phyloP scores from a whole-genome alignment of 2,888 invertebrate species.

The Carcina quercana region DNA sequence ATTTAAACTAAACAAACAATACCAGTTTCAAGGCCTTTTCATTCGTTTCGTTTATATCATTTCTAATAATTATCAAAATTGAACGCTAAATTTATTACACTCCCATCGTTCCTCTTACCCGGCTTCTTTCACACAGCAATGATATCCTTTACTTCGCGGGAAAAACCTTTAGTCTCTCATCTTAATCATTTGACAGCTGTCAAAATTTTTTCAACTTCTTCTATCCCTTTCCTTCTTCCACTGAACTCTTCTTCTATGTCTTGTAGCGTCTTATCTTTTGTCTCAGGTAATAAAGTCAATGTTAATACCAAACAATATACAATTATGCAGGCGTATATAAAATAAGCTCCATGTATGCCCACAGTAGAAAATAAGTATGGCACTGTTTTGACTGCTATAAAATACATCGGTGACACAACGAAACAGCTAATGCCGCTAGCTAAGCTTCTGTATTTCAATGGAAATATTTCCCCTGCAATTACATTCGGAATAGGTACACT shows the following conservation, averaged over 20 bases:
- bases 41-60: too few species aligned
- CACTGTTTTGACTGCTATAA: slow-evolving; percentile 29
- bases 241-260: slow-evolving; percentile 21
- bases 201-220: too few species aligned
- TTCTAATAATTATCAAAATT: too few species aligned
- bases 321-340: slow-evolving; percentile 28
- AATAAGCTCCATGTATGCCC: slow-evolving; percentile 72
- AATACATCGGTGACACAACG: slow-evolving; percentile 74
- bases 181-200: too few species aligned
- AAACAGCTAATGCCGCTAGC: slow-evolving; percentile 77
- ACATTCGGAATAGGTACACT: slow-evolving; percentile 79
- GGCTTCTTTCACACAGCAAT: too few species aligned
- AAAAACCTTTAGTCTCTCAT: too few species aligned
- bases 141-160: too few species aligned
- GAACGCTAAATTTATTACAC: too few species aligned
- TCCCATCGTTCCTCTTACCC: too few species aligned
- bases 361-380: slow-evolving; percentile 73
- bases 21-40: too few species aligned
- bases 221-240: too few species aligned
- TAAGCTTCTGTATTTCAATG: slow-evolving; percentile 72
- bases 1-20: too few species aligned
- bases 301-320: slow-evolving; percentile 12
- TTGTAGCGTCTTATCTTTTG: slow-evolving; percentile 18
- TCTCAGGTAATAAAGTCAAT: slow-evolving; percentile 16
- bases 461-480: slow-evolving; percentile 80